Conservation (phyloP, 2,113 vertebrate species). For the Sinocyclocheilus rhinocerous region DNA sequence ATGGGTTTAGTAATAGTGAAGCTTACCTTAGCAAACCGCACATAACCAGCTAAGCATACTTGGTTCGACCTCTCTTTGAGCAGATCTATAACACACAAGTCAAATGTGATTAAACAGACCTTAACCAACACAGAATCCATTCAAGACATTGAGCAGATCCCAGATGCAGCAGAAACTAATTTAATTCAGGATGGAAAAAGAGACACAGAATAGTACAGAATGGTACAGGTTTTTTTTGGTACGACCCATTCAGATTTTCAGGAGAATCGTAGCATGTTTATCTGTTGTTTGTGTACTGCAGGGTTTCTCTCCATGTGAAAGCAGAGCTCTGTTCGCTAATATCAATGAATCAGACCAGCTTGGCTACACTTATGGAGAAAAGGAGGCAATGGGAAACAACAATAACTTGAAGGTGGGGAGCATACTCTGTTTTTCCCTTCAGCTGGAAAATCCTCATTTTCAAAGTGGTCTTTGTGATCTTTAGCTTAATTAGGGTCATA, state of each 20-base stretch:
- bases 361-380: slow-evolving; percentile 40
- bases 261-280: not conserved
- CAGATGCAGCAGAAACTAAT: not conserved
- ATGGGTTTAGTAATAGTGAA: not conserved
- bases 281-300: slow-evolving; percentile 14
- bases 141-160: slow-evolving; percentile 23
- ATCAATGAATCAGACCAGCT: slow-evolving; percentile 20
- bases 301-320: slow-evolving; percentile 43
- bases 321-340: not conserved
- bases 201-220: slow-evolving; percentile 35
- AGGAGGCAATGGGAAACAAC: slow-evolving; percentile 34
- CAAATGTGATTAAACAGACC: slow-evolving; percentile 2
- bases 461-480: not conserved
- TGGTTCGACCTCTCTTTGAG: not conserved
- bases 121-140: slow-evolving; percentile 3
- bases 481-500: not conserved
- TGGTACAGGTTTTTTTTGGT: slow-evolving; percentile 23
- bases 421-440: not conserved
- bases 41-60: not conserved
- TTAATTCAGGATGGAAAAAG: slow-evolving; percentile 4
- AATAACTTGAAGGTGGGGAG: slow-evolving; percentile 40
- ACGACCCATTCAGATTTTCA: slow-evolving; percentile 14
- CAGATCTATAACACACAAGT: not conserved
- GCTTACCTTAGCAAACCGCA: not conserved
- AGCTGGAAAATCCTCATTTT: not conserved